Conservation (phyloP, 2,888 invertebrate species). For the Epiperipatus broadwayi region DNA sequence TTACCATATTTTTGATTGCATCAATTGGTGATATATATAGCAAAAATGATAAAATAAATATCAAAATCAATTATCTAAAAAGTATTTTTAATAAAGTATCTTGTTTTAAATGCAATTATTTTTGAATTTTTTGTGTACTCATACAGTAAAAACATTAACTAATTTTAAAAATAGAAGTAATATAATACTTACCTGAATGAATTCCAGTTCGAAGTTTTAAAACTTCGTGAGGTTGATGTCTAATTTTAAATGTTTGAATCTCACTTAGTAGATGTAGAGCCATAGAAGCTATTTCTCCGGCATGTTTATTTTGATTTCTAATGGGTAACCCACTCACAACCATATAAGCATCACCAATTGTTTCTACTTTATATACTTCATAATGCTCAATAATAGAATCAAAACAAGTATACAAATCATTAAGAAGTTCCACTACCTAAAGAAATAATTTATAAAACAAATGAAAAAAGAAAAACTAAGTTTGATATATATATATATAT, state of each 20-base stretch:
- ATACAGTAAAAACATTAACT: no score
- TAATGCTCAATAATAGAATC: slow-evolving; percentile 70
- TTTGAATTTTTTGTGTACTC: no score
- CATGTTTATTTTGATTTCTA: slow-evolving; percentile 58
- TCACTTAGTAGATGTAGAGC: slow-evolving; percentile 64
- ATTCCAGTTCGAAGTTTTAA: slow-evolving; percentile 66
- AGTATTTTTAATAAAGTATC: no score
- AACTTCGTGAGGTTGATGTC: slow-evolving; percentile 67
- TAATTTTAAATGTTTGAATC: slow-evolving; percentile 53
- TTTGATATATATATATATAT: no score
- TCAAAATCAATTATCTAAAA: no score
- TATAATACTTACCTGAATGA: slow-evolving; percentile 46
- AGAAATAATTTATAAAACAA: no score
- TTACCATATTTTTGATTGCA: no score
- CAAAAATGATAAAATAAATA: no score
- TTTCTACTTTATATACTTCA: slow-evolving; percentile 42
- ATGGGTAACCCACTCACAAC: slow-evolving; percentile 66
- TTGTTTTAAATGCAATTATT: no score
- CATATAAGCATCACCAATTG: slow-evolving; percentile 36
- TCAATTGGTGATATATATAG: no score
- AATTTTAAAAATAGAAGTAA: no score
- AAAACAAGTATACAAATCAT: slow-evolving; percentile 68
- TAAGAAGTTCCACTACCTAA: slow-evolving; percentile 67
- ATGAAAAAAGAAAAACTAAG: slow-evolving; percentile 5
- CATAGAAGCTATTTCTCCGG: slow-evolving; percentile 84